phyloP scores from a whole-genome alignment of 2,113 vertebrate genomes.

The Crypturellus undulatus region DNA sequence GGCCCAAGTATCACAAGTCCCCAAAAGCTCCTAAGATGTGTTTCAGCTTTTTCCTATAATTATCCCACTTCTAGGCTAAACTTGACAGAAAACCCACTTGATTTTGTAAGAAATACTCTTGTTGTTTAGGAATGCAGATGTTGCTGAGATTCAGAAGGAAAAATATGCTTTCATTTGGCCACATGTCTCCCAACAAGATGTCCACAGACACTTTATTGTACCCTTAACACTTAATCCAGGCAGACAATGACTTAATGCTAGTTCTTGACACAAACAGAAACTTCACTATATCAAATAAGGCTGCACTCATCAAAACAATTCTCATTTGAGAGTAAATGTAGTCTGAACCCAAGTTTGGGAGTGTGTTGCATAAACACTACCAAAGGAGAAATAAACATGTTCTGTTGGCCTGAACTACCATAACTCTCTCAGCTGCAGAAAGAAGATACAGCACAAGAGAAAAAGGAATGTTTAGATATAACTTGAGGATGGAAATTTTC shows the following conservation, averaged over 20 bases:
- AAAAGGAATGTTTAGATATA: conserved; percentile 62
- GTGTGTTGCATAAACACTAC: conserved; percentile 48
- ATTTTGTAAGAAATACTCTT: conserved; percentile 49
- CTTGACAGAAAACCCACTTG: conserved; percentile 37
- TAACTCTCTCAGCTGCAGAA: conserved; percentile 49
- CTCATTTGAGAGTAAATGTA: conserved; percentile 42
- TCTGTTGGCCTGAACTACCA: conserved; percentile 56
- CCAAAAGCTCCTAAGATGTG: conserved; percentile 43
- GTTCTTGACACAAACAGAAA: conserved; percentile 52
- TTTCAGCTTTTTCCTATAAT: conserved; percentile 29
- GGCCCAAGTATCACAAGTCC: conserved; percentile 48
- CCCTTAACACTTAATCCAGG: conserved; percentile 40
- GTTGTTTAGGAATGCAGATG: conserved; percentile 43
- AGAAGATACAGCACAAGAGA: conserved; percentile 59
- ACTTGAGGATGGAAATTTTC: conserved; percentile 50
- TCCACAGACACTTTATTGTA: conserved; percentile 33
- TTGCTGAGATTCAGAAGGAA: conserved; percentile 28
- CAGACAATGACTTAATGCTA: conserved; percentile 45
- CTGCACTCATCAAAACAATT: conserved; percentile 46
- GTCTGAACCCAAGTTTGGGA: conserved; percentile 30
- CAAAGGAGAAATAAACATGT: conserved; percentile 72
- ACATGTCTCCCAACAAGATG: conserved; percentile 12
- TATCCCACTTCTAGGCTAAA: conserved; percentile 59
- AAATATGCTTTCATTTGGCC: conserved; percentile 20
- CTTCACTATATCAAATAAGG: neutral